phyloP scores from a whole-genome alignment of 2,888 invertebrate genomes.

The Melitaea athalia region DNA sequence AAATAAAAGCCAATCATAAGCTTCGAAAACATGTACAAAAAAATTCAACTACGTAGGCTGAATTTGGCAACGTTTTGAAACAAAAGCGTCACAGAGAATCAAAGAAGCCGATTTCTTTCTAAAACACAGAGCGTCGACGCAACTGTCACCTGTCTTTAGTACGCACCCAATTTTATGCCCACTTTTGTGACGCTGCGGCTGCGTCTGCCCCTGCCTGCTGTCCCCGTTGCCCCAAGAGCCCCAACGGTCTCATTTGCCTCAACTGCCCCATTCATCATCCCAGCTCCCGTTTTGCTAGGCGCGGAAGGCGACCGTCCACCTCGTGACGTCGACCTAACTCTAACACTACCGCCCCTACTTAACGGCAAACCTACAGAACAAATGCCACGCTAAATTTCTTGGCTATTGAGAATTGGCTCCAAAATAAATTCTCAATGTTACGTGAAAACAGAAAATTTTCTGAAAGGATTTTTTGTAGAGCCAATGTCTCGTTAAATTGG shows the following conservation, averaged over 20 bases:
- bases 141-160: slow-evolving; percentile 61
- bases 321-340: slow-evolving; percentile 80
- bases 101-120: slow-evolving; percentile 38
- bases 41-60: not conserved
- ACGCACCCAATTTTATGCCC: slow-evolving; percentile 82
- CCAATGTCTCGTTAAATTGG: slow-evolving; percentile 25
- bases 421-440: slow-evolving; percentile 13
- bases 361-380: slow-evolving; percentile 85
- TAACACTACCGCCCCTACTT: slow-evolving; percentile 83
- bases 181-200: slow-evolving; percentile 79
- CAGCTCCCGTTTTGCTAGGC: slow-evolving; percentile 64
- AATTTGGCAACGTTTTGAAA: not conserved
- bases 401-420: slow-evolving; percentile 39
- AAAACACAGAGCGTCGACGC: slow-evolving; percentile 76
- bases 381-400: slow-evolving; percentile 48
- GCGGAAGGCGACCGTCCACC: slow-evolving; percentile 75
- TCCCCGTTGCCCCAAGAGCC: slow-evolving; percentile 52
- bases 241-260: slow-evolving; percentile 42
- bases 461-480: slow-evolving; percentile 14
- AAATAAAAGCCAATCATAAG: slow-evolving; percentile 41
- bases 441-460: not conserved
- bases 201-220: slow-evolving; percentile 66
- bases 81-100: slow-evolving; percentile 30
- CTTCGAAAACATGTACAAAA: slow-evolving; percentile 19
- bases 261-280: slow-evolving; percentile 46